phyloP scores from a whole-genome alignment of 2,797 vertebrate species.

The Myotis vivesi region DNA sequence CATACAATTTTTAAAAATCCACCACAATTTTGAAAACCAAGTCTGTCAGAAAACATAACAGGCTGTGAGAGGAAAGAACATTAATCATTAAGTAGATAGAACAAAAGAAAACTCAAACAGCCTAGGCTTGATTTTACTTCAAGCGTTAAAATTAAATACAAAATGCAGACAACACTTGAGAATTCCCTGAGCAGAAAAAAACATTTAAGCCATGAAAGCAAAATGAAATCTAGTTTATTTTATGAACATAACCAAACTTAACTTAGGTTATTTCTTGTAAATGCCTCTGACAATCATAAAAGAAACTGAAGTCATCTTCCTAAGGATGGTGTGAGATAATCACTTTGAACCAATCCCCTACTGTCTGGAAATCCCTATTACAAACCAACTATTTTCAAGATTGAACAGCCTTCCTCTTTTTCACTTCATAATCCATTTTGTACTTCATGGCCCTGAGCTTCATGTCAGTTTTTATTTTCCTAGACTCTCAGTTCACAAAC shows the following conservation, averaged over 20 bases:
- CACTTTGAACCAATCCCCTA: neutral
- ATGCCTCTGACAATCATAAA: neutral
- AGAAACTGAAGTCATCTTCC: neutral
- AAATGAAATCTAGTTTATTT: conserved; percentile 1
- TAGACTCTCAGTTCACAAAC: neutral
- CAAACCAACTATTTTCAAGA: neutral
- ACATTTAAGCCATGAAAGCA: neutral
- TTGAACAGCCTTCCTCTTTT: neutral
- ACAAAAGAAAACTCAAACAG: neutral
- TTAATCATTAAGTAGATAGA: neutral
- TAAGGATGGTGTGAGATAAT: neutral
- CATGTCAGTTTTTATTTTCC: neutral
- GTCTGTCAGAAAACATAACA: neutral
- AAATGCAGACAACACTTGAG: neutral
- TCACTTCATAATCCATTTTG: neutral
- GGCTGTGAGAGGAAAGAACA: neutral
- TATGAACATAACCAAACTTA: neutral
- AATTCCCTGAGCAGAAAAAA: neutral
- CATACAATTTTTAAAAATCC: neutral
- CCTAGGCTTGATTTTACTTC: neutral
- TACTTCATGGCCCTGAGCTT: neutral
- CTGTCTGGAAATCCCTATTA: neutral
- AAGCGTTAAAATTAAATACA: neutral
- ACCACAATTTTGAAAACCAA: neutral
- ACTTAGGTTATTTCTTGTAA: neutral